Evolutionary conservation across 35 echinoderm and acorn worm species (phyloP), one percentile per base, ranked within the genome.

Genomic region (Heliocidaris tuberculata): DNA sequence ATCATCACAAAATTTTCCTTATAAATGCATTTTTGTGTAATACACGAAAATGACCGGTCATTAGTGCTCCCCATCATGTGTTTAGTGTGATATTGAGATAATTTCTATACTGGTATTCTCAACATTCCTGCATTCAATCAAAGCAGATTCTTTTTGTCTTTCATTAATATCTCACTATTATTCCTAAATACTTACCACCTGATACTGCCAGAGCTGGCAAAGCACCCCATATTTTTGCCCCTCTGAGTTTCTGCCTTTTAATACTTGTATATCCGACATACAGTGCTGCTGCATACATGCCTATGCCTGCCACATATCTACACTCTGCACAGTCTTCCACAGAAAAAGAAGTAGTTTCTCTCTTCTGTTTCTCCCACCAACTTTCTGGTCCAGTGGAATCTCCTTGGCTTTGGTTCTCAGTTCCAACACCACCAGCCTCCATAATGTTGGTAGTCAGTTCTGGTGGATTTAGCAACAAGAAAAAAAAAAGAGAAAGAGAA

Each of bases 251-350:
- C 31, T 89, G 87, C 87, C 87, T 32, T 48, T 47, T 32, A 6
- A 89, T 31, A 47, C 31, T 48, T 89, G 87, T 89, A 89, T 89
- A 89, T 89, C 31, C 87, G 29, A 89, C 87, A 42, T 89, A 89
- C 31, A 89, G 16, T 89, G 87, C 87, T 17, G 47, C 30, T 89
- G 4, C 87, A 42, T 89, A 89, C 87, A 89, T 32, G 87, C 87
- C 47, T 24, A 89, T 5, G 24, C 87, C 87, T 89, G 19, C 87
- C 15, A 89, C 87, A 48, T 89, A 89, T 89, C 87, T 31, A 27
- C 87, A 89, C 32, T 89, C 87, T 89, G 31, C 19, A 89, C 87
- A 89, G 31, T 89, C 87, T 47, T 89, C 87, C 12, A 89, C 30
- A 17, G 31, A 47, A 48, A 89, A 89, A 47, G 31, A 47, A 17